Base-by-base conservation (phyloP, 2,113 vertebrate species). In the Hucho hucho region DNA sequence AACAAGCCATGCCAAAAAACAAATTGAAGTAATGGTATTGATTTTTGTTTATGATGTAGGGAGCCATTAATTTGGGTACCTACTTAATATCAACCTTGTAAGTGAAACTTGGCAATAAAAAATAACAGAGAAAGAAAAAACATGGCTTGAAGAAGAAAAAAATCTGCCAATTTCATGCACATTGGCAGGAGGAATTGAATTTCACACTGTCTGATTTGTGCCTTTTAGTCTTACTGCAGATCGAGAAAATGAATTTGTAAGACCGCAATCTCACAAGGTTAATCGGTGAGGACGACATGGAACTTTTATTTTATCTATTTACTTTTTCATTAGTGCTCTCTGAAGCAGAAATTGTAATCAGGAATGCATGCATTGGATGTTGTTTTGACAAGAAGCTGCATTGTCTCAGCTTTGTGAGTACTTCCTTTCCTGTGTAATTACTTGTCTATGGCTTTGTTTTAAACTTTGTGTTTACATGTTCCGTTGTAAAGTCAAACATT, bases 11-110 rank as follows among this genome's bases (percentile, higher is more conserved):
- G 78, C 79, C 75, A 64, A 70, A 76, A 87, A 83, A 75, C 79
- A 73, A 29, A 64, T 70, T 47, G 29, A 47, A 70, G 67, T 69
- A 75, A 76, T 18, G 11, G 71, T 80, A 89, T 86, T 56, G 75
- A 87, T 80, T 86, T 86, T 63, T 85, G 82, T 87, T 89, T 79
- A 86, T 87, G 81, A 87, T 84, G 85, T 89, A 86, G 80, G 87
- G 73, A 84, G 82, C 64, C 83, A 86, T 89, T 89, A 47, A 88
- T 89, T 85, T 89, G 78, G 82, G 16, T 76, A 84, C 83, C 83
- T 83, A 78, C 83, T 81, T 80, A 59, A 75, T 86, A 88, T 86
- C 49, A 53, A 53, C 85, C 81, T 84, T 85, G 86, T 89, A 89
- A 88, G 84, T 81, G 82, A 83, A 69, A 76, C 75, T 81, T 82